Conservation (phyloP, 2,797 vertebrate species). For the Melanotaenia trifasciata region DNA sequence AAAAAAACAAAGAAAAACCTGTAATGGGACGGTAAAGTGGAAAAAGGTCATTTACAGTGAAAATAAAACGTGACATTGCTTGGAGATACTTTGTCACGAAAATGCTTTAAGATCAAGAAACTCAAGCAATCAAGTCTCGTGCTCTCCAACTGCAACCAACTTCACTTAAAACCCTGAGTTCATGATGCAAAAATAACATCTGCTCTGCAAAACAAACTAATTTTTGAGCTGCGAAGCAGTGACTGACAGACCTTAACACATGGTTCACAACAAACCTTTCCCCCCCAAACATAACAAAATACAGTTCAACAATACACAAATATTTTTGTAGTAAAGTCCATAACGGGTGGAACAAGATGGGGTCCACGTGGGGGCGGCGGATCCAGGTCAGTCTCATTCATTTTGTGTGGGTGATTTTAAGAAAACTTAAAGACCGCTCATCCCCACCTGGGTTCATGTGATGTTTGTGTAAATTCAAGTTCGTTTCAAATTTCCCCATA, state of each 20-base stretch:
- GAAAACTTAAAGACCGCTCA: slow-evolving; percentile 54
- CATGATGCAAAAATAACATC: slow-evolving; percentile 77
- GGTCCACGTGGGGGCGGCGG: slow-evolving; percentile 43
- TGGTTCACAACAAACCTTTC: slow-evolving; percentile 48
- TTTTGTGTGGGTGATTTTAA: slow-evolving; percentile 57
- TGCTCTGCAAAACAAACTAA: slow-evolving; percentile 69
- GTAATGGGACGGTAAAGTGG: slow-evolving; percentile 64
- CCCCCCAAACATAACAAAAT: slow-evolving; percentile 58
- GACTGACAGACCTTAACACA: slow-evolving; percentile 66
- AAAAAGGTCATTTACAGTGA: slow-evolving; percentile 45
- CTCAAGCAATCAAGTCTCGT: slow-evolving; percentile 66
- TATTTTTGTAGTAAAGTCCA: slow-evolving; percentile 74
- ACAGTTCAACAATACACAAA: slow-evolving; percentile 72
- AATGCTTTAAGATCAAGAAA: slow-evolving; percentile 68
- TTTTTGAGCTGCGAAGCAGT: slow-evolving; percentile 65
- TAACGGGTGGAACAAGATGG: slow-evolving; percentile 70
- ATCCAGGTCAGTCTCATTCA: slow-evolving; percentile 68
- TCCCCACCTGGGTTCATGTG: slow-evolving; percentile 42
- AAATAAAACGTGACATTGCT: slow-evolving; percentile 49
- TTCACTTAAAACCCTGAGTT: slow-evolving; percentile 82
- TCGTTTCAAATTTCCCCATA: slow-evolving; percentile 61
- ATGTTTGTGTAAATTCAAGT: slow-evolving; percentile 68
- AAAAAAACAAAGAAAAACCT: slow-evolving; percentile 60
- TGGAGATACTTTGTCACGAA: slow-evolving; percentile 45
- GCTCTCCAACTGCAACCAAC: slow-evolving; percentile 51